Base-by-base conservation (phyloP, 2,113 vertebrate species). In the Daphoenositta chrysoptera region DNA sequence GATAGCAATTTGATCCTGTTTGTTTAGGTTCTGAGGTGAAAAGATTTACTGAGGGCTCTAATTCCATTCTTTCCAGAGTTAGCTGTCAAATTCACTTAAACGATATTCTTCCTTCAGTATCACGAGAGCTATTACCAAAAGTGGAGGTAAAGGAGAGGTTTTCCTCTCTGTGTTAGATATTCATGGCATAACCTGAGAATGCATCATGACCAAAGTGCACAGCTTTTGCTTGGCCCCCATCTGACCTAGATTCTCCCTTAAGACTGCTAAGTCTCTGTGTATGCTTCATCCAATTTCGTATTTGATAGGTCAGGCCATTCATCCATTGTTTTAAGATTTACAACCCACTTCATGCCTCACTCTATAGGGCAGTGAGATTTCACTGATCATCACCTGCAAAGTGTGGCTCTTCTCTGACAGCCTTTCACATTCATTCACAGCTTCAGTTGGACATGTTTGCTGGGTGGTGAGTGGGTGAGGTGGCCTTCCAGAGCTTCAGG, bases 11-110 rank as follows among this genome's bases (percentile, higher is more conserved):
- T 90, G 69, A 86, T 90, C 78, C 61, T 86, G 68, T 83, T 96
- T 90, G 79, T 86, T 45, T 93, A 83, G 48, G 10, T 92, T 93
- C 72, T 69, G 89, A 76, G 37, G 68, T 81, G 51, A 69, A 91
- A 93, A 90, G 87, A 96, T 87, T 96, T 94, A 96, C 51, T 58
- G 72, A 83, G 79, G n/a, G 27, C 56, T 94, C 85, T 82, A 73
- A 93, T 93, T 95, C 75, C 44, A 42, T 75, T 77, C 51, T 84
- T 96, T 87, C 83, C 75, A 77, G 82, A 88, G 47, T 58, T 91
- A 77, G 51, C 45, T 75, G 90, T 80, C 57, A 93, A 96, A 93
- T 64, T 80, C 33, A 57, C 35, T 84, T 79, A 54, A 75, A 82
- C 30, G 0, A 28, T 75, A 82, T 50, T 94, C 66, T 89, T 65